These are phyloP conservation scores for Zaprionus lineosus DNA, from an alignment of 2,888 invertebrate species.

Conservation along the genomic window DNA sequence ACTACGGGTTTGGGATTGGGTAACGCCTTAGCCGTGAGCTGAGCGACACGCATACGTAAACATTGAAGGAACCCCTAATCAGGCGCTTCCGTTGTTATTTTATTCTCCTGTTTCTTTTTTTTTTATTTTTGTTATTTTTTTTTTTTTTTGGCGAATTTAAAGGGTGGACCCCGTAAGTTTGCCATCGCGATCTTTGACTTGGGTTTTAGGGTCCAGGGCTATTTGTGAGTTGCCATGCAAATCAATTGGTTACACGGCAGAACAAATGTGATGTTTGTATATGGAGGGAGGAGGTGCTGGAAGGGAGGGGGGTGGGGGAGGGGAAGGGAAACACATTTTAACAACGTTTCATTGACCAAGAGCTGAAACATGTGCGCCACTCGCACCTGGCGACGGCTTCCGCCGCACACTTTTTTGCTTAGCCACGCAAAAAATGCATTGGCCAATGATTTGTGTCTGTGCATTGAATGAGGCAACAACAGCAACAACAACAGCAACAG, in stretches of 20 bases:
- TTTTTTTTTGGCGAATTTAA: too few species aligned
- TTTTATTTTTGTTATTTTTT: too few species aligned
- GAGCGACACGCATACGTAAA: slow-evolving; percentile 21
- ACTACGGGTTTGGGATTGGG: slow-evolving; percentile 39
- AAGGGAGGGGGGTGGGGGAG: too few species aligned
- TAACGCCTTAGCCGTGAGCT: slow-evolving; percentile 51
- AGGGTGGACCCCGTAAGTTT: background rate
- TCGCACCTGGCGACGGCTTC: slow-evolving; percentile 46
- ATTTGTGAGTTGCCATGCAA: slow-evolving; percentile 62
- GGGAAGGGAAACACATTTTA: background rate
- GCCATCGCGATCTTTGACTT: slow-evolving; percentile 27
- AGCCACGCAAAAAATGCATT: slow-evolving; percentile 43
- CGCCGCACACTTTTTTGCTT: slow-evolving; percentile 26
- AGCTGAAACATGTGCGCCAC: slow-evolving; percentile 26
- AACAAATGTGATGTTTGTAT: too few species aligned
- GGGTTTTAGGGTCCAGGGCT: slow-evolving; percentile 24
- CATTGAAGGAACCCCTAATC: slow-evolving; percentile 60
- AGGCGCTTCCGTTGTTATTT: slow-evolving; percentile 56
- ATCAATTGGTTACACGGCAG: slow-evolving; percentile 56
- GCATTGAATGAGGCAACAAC: slow-evolving; percentile 25
- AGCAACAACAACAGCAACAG: too few species aligned
- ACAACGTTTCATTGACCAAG: slow-evolving; percentile 14
- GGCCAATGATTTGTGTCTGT: slow-evolving; percentile 21
- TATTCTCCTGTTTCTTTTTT: too few species aligned
- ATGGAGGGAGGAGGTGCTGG: too few species aligned